phyloP scores from a whole-genome alignment of 2,797 vertebrate genomes.

The Caiman crocodilus region DNA sequence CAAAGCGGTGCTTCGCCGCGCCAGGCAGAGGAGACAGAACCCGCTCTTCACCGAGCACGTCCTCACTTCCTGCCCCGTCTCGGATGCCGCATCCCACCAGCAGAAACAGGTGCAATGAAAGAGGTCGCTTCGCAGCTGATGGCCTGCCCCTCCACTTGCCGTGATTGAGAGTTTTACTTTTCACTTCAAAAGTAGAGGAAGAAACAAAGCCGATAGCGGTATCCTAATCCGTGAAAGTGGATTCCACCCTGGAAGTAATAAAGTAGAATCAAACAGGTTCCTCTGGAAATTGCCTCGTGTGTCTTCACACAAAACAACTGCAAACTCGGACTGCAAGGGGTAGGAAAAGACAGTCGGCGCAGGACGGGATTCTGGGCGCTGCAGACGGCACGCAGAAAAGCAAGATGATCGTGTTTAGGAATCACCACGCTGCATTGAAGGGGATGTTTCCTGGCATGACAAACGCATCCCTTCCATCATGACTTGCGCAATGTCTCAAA shows the following conservation, averaged over 20 bases:
- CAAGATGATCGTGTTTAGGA: conserved; percentile 62
- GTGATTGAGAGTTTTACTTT: neutral
- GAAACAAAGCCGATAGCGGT: neutral
- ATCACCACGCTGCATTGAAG: conserved; percentile 58
- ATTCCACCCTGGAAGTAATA: conserved; percentile 24
- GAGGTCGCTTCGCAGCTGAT: rapidly evolving
- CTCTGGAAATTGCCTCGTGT: neutral
- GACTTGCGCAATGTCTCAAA: conserved; percentile 41
- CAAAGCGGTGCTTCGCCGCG: conserved; percentile 33
- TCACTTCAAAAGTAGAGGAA: neutral
- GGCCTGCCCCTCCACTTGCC: neutral
- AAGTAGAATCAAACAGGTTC: conserved; percentile 5
- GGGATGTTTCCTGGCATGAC: conserved; percentile 20
- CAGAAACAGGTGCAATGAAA: neutral
- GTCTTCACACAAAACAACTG: neutral
- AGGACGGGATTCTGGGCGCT: neutral
- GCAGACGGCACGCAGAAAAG: conserved; percentile 41
- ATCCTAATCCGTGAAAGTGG: neutral
- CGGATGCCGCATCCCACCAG: neutral
- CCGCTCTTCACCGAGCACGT: conserved; percentile 3
- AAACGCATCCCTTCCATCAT: conserved; percentile 54
- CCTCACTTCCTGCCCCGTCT: neutral
- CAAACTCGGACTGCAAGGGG: neutral
- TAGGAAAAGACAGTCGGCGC: conserved; percentile 13
- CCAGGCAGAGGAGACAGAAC: conserved; percentile 77